Conservation (phyloP, 92 coral and sea anemone genomes). For the Palythoa grandiflora region DNA sequence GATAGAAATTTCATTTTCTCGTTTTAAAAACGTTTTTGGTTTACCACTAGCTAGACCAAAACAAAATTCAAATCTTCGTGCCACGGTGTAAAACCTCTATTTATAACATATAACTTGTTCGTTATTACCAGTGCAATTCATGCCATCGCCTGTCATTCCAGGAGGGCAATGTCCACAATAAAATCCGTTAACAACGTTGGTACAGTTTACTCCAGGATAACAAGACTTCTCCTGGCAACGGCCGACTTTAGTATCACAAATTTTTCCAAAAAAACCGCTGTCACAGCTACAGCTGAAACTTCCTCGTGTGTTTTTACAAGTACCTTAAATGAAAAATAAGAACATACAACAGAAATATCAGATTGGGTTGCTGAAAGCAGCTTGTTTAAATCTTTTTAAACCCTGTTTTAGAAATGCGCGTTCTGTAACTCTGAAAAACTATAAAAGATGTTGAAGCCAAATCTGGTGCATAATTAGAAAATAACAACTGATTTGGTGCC, state of each 20-base stretch:
- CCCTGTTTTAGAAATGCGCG: no score
- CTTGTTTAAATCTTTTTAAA: no score
- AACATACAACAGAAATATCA: neutral
- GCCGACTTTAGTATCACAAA: neutral
- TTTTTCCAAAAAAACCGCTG: neutral
- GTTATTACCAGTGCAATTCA: conserved; percentile 2
- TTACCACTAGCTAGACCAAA: no score
- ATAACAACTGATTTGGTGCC: no score
- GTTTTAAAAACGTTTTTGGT: no score
- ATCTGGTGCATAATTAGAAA: no score
- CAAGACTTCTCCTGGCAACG: neutral
- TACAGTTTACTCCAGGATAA: neutral
- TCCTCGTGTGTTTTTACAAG: neutral
- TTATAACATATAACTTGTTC: neutral
- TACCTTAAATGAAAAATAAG: neutral
- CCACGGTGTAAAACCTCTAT: no score
- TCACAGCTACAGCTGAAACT: neutral
- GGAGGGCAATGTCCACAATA: neutral
- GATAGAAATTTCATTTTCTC: no score
- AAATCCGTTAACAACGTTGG: conserved; percentile 7
- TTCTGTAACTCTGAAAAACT: no score
- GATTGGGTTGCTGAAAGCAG: neutral
- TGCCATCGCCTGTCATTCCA: neutral
- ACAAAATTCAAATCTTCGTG: no score
- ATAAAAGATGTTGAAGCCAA: no score